Conservation (phyloP, 1,140 invertebrate genomes). For the Asbolus verrucosus region DNA sequence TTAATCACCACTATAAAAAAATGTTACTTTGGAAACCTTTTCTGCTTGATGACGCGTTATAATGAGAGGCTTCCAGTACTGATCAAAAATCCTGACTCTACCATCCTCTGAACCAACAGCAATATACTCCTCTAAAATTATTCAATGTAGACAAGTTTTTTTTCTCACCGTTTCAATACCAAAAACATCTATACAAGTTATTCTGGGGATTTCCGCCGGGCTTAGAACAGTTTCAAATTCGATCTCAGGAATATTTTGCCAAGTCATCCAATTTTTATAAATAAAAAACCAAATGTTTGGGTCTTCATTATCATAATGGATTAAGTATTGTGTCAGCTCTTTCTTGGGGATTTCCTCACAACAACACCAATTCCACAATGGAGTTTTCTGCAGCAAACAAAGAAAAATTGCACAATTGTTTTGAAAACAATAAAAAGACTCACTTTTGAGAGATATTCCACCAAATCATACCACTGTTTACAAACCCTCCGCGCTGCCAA, state of each 20-base stretch:
- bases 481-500: constrained; percentile 54
- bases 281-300: constrained; percentile 57
- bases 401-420: not conserved
- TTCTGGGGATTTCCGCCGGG: constrained; percentile 56
- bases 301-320: constrained; percentile 52
- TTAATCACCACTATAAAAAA: constrained; percentile 50
- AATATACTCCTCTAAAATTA: constrained; percentile 55
- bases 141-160: not conserved
- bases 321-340: constrained; percentile 58
- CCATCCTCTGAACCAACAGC: constrained; percentile 61
- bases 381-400: constrained; percentile 57
- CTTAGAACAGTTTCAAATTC: constrained; percentile 54
- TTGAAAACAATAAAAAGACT: constrained; percentile 43
- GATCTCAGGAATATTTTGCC: constrained; percentile 53
- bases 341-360: constrained; percentile 59
- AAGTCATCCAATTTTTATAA: constrained; percentile 59
- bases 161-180: constrained; percentile 46
- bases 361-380: constrained; percentile 60
- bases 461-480: constrained; percentile 51
- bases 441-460: constrained; percentile 59
- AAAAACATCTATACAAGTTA: constrained; percentile 59
- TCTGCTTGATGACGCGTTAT: constrained; percentile 56
- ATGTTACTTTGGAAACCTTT: constrained; percentile 57
- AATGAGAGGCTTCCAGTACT: constrained; percentile 55
- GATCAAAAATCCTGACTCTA: constrained; percentile 57